Percentiles rank a stretch among this genome's conserved stretches.
Evolutionary conservation across 1,140 invertebrate species (phyloP).

Genomic region (Dinoponera quadriceps): DNA sequence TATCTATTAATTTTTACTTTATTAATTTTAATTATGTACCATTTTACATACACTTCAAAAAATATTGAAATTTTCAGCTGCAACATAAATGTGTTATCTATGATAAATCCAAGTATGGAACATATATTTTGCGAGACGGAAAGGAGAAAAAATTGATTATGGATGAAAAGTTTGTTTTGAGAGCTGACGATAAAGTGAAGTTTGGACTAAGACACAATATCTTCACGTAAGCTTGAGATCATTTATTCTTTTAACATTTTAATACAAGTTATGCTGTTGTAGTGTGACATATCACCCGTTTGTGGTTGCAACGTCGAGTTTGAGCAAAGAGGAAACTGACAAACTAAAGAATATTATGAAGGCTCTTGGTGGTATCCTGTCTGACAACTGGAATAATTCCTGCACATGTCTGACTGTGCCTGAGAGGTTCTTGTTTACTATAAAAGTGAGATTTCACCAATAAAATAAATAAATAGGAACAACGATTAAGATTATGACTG

Average conservation of each 20-base stretch:
- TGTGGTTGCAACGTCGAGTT: constrained; percentile 4
- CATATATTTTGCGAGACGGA: not conserved
- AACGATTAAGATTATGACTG: no score
- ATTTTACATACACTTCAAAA: not conserved
- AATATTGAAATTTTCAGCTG: constrained; percentile 11
- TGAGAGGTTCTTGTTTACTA: constrained; percentile 4
- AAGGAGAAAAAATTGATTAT: not conserved
- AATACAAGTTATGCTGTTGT: not conserved
- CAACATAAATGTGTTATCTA: constrained; percentile 28
- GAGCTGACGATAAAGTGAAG: constrained; percentile 11
- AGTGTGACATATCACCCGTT: constrained; percentile 2
- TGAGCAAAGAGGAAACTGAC: not conserved
- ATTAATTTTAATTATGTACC: not conserved
- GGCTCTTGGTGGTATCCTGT: not conserved
- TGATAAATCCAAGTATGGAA: constrained; percentile 31
- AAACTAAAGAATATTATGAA: not conserved
- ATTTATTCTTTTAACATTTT: not conserved
- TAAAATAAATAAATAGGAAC: no score
- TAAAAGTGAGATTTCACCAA: constrained; percentile 20
- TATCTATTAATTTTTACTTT: not conserved
- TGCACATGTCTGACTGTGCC: constrained; percentile 38
- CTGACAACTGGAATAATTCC: constrained; percentile 9
- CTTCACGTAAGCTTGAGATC: constrained; percentile 5
- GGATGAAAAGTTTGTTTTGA: constrained; percentile 26
- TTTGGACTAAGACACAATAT: constrained; percentile 20